Conservation (phyloP, 2,888 invertebrate genomes). For the Portevinia maculata region DNA sequence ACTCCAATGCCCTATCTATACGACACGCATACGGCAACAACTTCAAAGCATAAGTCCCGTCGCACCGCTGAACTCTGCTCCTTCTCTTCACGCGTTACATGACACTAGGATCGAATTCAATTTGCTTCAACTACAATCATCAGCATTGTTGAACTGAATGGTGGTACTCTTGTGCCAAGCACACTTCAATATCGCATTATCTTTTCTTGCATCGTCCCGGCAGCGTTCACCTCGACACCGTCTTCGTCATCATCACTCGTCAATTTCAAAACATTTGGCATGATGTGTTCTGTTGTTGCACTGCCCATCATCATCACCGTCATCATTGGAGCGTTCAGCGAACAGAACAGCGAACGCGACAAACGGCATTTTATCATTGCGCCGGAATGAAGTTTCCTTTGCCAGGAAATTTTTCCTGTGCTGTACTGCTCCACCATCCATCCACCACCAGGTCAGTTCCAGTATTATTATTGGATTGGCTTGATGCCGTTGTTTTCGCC, state of each 20-base stretch:
- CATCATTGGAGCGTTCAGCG: conserved; percentile 22
- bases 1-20: not conserved
- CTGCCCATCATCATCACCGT: conserved; percentile 52
- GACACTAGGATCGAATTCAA: conserved; percentile 37
- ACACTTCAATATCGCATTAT: conserved; percentile 35
- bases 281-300: conserved; percentile 64
- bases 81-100: conserved; percentile 5
- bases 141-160: conserved; percentile 56
- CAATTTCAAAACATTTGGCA: conserved; percentile 69
- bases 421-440: conserved; percentile 35
- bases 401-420: conserved; percentile 41
- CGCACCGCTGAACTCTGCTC: not conserved
- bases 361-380: conserved; percentile 66
- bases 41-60: not conserved
- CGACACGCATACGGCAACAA: not conserved
- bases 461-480: conserved; percentile 64
- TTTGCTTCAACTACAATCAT: conserved; percentile 46
- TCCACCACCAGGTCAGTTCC: conserved; percentile 59
- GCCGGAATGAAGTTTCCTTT: conserved; percentile 60
- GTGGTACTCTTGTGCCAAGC: conserved; percentile 47
- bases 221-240: conserved; percentile 50
- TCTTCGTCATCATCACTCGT: conserved; percentile 57
- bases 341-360: conserved; percentile 25
- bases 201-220: conserved; percentile 3
- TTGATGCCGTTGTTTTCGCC: conserved; percentile 67